Evolutionary conservation across 30 jellyfish, hydroid and myxozoan species (phyloP).

Genomic region (Hydra vulgaris): DNA sequence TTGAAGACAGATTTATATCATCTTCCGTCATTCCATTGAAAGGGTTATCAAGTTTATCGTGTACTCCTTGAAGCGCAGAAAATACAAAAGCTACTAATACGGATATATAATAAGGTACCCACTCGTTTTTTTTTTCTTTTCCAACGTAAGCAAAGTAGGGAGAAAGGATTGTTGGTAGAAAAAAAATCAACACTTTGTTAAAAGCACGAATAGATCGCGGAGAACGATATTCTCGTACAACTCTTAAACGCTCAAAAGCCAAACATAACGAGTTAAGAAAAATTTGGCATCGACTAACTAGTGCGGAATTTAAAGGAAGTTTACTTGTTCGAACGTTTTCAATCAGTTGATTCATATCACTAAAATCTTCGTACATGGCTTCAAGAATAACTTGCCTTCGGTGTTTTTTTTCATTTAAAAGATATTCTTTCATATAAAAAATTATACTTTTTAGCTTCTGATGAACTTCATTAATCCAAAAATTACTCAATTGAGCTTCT

Average conservation of each 20-base stretch:
- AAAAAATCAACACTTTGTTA: constrained; percentile 76
- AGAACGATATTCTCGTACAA: constrained; percentile 90
- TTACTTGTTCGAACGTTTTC: constrained; percentile 65
- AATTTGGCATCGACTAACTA: constrained; percentile 53
- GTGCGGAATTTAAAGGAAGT: constrained; percentile 51
- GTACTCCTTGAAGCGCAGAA: constrained; percentile 97
- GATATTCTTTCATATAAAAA: constrained; percentile 81
- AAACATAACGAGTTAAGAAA: constrained; percentile 49
- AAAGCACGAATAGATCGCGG: constrained; percentile 96
- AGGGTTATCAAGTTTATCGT: constrained; percentile 95
- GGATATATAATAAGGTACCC: constrained; percentile 84
- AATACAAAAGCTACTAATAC: constrained; percentile 72
- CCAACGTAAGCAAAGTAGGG: constrained; percentile 73
- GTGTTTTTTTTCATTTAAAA: constrained; percentile 53
- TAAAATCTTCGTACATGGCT: constrained; percentile 88
- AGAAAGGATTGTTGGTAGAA: constrained; percentile 65
- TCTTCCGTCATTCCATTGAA: constrained; percentile 99
- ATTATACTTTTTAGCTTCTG: constrained; percentile 61
- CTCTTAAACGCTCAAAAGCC: constrained; percentile 90
- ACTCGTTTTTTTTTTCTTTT: constrained; percentile 26
- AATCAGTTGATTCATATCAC: constrained; percentile 82
- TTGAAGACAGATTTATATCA: constrained; percentile 74
- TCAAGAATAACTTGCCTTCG: constrained; percentile 40
- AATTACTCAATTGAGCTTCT: constrained; percentile 22
- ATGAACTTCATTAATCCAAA: constrained; percentile 75